A percentile compares a stretch with the other conserved stretches of the same genome.
phyloP scores from a whole-genome alignment of 2,888 invertebrate genomes.

The Ischnura elegans region DNA sequence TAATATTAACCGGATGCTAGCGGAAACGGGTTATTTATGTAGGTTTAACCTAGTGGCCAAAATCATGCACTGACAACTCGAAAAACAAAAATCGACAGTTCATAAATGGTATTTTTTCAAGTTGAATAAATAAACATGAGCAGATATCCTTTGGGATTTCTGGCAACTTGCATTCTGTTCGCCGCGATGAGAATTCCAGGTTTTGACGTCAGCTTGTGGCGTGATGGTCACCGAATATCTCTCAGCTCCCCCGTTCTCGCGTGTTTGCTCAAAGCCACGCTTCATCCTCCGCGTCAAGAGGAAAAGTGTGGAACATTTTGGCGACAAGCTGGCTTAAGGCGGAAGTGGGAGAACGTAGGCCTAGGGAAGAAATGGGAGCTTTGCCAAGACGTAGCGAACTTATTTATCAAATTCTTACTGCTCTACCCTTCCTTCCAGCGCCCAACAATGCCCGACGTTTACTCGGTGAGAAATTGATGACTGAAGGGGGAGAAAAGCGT shows the following conservation, averaged over 20 bases:
- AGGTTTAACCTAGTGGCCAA: too few relatives aligned
- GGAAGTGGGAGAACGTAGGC: background rate
- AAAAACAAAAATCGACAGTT: too few relatives aligned
- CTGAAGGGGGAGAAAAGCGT: too few relatives aligned
- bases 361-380: background rate
- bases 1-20: too few relatives aligned
- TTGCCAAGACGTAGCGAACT: background rate
- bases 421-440: background rate
- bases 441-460: too few relatives aligned
- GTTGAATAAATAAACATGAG: background rate
- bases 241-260: background rate
- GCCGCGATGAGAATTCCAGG: background rate
- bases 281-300: background rate
- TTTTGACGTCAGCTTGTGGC: background rate
- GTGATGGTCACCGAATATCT: slow-evolving; percentile 13
- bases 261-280: background rate
- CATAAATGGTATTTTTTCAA: too few relatives aligned
- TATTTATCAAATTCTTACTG: background rate
- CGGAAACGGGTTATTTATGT: too few relatives aligned
- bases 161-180: background rate
- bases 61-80: too few relatives aligned
- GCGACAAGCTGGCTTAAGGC: background rate
- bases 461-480: background rate
- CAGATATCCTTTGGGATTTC: background rate
- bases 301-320: background rate